Evolutionary conservation across 2,888 invertebrate genomes (phyloP).

Genomic region (Tipula unca): DNA sequence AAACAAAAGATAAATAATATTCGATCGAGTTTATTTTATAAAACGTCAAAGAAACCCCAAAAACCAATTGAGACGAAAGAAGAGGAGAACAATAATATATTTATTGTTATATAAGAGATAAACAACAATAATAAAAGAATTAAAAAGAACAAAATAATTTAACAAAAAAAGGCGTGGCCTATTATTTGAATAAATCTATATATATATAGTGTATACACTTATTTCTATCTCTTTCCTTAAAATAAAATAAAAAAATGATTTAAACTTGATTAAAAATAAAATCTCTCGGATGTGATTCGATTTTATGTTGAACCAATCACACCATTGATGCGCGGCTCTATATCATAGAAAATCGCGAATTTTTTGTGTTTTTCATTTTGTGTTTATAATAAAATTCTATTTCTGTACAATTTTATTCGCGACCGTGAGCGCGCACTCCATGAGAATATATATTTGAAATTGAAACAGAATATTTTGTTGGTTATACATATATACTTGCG

Average conservation of each 20-base stretch:
- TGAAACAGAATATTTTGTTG: no score
- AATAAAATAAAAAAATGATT: not conserved
- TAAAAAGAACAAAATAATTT: no score
- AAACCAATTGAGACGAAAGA: not conserved
- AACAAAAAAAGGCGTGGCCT: not conserved
- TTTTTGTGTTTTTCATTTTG: not conserved
- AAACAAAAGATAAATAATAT: conserved; percentile 9
- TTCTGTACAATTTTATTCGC: not conserved
- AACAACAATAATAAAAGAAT: not conserved
- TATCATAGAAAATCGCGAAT: conserved; percentile 8
- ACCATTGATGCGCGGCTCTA: conserved; percentile 19
- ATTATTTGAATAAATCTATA: not conserved
- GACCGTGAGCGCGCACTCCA: not conserved
- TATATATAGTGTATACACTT: not conserved
- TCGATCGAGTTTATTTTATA: not conserved
- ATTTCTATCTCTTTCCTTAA: not conserved
- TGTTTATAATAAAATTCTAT: not conserved
- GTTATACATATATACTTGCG: no score
- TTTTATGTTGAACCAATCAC: conserved; percentile 21
- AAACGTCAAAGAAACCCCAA: not conserved
- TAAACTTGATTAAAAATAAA: conserved; percentile 1
- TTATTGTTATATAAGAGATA: not conserved
- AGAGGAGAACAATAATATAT: not conserved
- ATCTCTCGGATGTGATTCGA: conserved; percentile 20
- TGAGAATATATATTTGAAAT: no score